phyloP scores from a whole-genome alignment of 2,888 invertebrate genomes.

The Lasius platythorax region DNA sequence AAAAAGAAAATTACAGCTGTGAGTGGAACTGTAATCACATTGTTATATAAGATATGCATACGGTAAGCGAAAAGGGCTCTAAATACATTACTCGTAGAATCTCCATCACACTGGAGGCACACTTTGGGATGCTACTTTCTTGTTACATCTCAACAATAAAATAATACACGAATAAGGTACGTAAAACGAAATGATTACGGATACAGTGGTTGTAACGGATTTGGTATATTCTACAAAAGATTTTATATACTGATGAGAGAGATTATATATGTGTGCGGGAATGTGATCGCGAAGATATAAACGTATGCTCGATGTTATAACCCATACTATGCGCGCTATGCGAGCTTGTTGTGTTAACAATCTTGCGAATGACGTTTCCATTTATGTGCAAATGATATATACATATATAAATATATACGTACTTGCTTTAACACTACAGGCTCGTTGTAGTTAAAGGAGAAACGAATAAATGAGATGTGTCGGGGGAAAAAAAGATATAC shows the following conservation, averaged over 20 bases:
- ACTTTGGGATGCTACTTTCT: slow-evolving; percentile 41
- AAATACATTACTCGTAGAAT: slow-evolving; percentile 58
- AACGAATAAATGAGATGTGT: slow-evolving; percentile 29
- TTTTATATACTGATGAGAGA: slow-evolving; percentile 67
- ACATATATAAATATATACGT: slow-evolving; percentile 61
- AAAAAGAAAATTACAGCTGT: slow-evolving; percentile 19
- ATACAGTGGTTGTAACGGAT: slow-evolving; percentile 47
- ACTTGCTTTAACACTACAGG: slow-evolving; percentile 72
- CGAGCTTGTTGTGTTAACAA: slow-evolving; percentile 70
- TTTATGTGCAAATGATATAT: slow-evolving; percentile 63
- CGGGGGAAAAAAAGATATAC: slow-evolving; percentile 40
- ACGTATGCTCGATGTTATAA: slow-evolving; percentile 67
- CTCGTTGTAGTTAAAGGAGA: slow-evolving; percentile 65
- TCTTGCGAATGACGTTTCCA: slow-evolving; percentile 66
- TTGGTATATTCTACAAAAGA: slow-evolving; percentile 64
- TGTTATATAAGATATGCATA: slow-evolving; percentile 26
- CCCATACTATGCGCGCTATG: slow-evolving; percentile 63
- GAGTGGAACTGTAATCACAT: slow-evolving; percentile 20
- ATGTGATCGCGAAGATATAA: slow-evolving; percentile 55
- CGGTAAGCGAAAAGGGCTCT: slow-evolving; percentile 60
- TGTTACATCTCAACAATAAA: slow-evolving; percentile 38
- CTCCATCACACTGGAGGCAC: slow-evolving; percentile 21
- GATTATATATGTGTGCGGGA: slow-evolving; percentile 35
- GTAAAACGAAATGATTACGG: slow-evolving; percentile 48
- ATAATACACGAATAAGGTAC: slow-evolving; percentile 46